Base-by-base conservation (phyloP, 2,797 vertebrate species). In the Kryptolebias ocellatus region DNA sequence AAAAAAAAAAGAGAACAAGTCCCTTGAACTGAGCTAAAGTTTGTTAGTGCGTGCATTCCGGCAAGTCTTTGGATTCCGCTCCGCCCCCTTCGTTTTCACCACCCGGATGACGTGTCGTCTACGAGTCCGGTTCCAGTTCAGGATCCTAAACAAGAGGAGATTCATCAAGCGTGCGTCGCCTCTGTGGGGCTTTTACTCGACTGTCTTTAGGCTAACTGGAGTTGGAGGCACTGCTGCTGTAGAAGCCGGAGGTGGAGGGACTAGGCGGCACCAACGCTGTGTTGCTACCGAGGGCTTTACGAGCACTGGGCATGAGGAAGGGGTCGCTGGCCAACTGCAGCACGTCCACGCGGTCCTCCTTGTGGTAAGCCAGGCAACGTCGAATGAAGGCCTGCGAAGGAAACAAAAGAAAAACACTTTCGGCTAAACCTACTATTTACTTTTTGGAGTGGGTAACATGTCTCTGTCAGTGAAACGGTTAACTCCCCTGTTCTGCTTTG, bases 321-420 rank as follows among this genome's bases (percentile, higher is more conserved):
- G 95, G 95, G 89, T 98, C 96, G 67, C 93, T 95, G 83, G 96
- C 94, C 89, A 98, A 85, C 91, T 97, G 96, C 83, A 96, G 95
- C 76, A 98, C 97, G 61, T 98, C 96, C 76, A 97, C 96, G 20
- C 97, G 94, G 65, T 98, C 97, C 89, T 97, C 97, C 84, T 98
- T 98, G 67, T 96, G 95, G 90, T 98, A 98, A 62, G 96, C 96
- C 87, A 98, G 86, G 74, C 96, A 98, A 56, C 96, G 95, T 56
- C 96, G 94, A 86, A 98, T 98, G 87, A 98, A 98, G 0, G 96
- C 96, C 97, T 98, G 76, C 15, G 64, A 50, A 16, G 14, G 12
- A 27, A 58, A 42, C 60, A 20, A 24, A 1, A 9, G 29, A 42
- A 42, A 12, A 12, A 12, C 9, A 39, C 8, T 24, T 24, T 24